Evolutionary conservation across 2,113 vertebrate species (phyloP), one percentile per base, ranked within the genome.

Genomic region (Lagopus leucura): DNA sequence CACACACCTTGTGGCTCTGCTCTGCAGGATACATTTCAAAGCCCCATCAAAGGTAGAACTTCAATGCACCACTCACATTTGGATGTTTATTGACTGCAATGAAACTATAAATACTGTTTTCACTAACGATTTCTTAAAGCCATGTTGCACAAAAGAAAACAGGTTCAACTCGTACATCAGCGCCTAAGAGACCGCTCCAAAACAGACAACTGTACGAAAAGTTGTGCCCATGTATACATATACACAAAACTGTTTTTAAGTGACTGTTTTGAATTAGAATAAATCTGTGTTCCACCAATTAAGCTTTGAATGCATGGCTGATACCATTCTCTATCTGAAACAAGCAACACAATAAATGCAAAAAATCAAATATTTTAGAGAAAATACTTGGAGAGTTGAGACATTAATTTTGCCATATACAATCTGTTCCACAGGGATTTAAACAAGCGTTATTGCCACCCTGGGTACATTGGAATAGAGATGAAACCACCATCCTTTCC

Each of bases 361-460:
- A 97, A 97, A 97, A 97, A 87, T 97, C 96, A 97, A 96, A 95
- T 97, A 97, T 97, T 98, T 97, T 94, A 96, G 93, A 91, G 94
- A 97, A 97, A 97, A 97, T 94, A 96, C 92, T 97, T 91, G 95
- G 96, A 97, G 95, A 96, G 93, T 95, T 95, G 87, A 97, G 95
- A 95, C 95, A 96, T 97, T 98, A 96, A 97, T 95, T 97, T 96
- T 97, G 94, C 95, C 89, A 97, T 95, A 97, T 93, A 96, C 97
- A 97, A 97, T 97, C 96, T 98, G 96, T 97, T 97, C 97, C 95
- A 84, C 95, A 93, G 95, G 94, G 95, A 97, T 95, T 89, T 89
- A 78, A 92, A 97, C 98, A 98, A 97, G 90, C 61, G 66, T 91
- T 96, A 98, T 97, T 97, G 95, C 92, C 93, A 97, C 96, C 92